Evolutionary conservation across 2,888 invertebrate species (phyloP), one percentile per base, ranked within the genome.

Genomic region (Hartigia nigra): DNA sequence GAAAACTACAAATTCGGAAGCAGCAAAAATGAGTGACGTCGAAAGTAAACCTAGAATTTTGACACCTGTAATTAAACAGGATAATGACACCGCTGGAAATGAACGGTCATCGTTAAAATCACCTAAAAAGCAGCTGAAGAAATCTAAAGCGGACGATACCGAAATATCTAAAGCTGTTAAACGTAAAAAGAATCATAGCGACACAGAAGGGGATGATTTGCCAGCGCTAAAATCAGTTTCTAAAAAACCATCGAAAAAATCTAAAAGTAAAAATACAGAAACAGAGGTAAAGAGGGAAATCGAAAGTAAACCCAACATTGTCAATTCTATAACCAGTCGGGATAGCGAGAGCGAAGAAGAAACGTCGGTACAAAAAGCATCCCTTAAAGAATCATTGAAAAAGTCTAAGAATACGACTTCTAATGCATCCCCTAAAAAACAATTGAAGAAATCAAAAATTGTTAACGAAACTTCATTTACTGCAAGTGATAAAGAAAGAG

Each of bases 231-330:
- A 72, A 76, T 12, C 39, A 78, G 75, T 36, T 31, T 3, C 14
- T 69, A 39, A 77, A 77, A 74, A 74, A 76, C 74, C 72, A 31
- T 74, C 70, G 14, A 74, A 78, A 76, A 79, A 76, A 70, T 35
- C 55, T 35, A 76, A 77, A 75, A 76, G 72, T 76, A 75, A 70
- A 72, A 77, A 78, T 37, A n/a, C 14, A 39, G 79, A 79, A 69
- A 79, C 12, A 23, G 36, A 76, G 23, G 36, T n/a, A 35, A n/a
- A 12, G n/a, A 74, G 69, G 32, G 35, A 39, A 34, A 78, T 75
- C 75, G 69, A 77, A 35, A 23, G 37, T 70, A 78, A 77, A 37
- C 70, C 55, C 14, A 74, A 39, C 14, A 14, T 39, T 39, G 14
- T 14, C 5, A 39, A 39, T 39, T 39, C 39, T 5, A 23, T 39